phyloP scores from a whole-genome alignment of 2,113 vertebrate species.

The Chloropsis cyanopogon region DNA sequence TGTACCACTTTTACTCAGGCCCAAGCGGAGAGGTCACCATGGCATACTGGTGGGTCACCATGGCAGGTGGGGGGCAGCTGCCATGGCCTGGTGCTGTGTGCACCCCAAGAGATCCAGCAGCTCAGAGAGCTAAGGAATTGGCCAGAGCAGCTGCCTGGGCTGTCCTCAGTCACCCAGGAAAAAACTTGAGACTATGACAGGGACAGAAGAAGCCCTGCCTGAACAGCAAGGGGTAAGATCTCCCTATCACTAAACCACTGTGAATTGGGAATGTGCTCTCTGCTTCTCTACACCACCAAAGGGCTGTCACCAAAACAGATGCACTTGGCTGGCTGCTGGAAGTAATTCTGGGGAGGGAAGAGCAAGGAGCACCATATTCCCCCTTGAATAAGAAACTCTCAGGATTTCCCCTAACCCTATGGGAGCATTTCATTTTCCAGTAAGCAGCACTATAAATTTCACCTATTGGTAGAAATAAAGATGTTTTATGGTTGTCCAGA shows the following conservation, averaged over 20 bases:
- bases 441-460: conserved; percentile 17
- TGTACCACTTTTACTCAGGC: background rate
- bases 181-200: background rate
- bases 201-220: background rate
- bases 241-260: background rate
- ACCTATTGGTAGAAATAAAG: conserved; percentile 5
- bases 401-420: background rate
- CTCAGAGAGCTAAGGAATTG: background rate
- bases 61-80: background rate
- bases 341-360: background rate
- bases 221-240: background rate
- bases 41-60: too few species aligned
- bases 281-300: background rate
- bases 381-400: background rate
- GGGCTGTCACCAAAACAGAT: background rate
- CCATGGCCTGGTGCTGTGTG: background rate
- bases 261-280: background rate
- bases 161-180: background rate
- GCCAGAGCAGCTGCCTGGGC: background rate
- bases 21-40: background rate
- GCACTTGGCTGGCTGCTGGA: background rate
- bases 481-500: conserved; percentile 29
- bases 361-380: background rate
- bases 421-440: background rate
- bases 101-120: background rate